Base-by-base conservation (phyloP, 2,888 invertebrate genomes). In the Pachliopta kotzebuea region DNA sequence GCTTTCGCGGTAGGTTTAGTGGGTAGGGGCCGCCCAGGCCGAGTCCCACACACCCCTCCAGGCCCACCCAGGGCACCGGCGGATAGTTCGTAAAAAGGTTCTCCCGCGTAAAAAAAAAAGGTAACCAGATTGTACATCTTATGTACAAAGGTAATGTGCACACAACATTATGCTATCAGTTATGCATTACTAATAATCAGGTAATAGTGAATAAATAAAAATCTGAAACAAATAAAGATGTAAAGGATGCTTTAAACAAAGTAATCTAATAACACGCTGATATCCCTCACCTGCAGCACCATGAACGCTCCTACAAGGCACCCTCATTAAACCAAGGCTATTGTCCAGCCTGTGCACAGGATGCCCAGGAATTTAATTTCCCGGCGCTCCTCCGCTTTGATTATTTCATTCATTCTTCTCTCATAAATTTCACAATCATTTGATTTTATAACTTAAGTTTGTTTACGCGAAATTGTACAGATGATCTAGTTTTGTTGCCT, bases 241-340 rank as follows among this genome's bases (percentile, higher is more conserved):
- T 53, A 20, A 50, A 54, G 29, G 53, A 29, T 4, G 31, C 8
- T 52, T 21, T n/a, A 18, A 14, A 21, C 23, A 23, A 63, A 31
- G 31, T 58, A 45, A 54, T 58, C 49, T 24, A 21, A 49, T 21
- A 55, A 60, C 55, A 55, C 54, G 59, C 23, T n/a, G 31, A 55
- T 7, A 14, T 23, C 37, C 7, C 24, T 37, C 60, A 54, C 60
- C 60, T 54, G 55, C n/a, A 31, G 2, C 49, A 24, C 9, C 42
- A 21, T 45, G 26, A 61, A 52, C 49, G 56, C 9, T 45, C 29
- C 55, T 55, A 54, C 55, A 54, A 59, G 31, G 20, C 55, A 14
- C 24, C 11, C 17, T 54, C 73, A 71, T 74, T 74, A 71, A 69
- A 68, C 26, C 42, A 60, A 56, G 65, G 60, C 67, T 67, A 67